These are phyloP conservation scores for Tethea ocularis DNA, from an alignment of 2,888 invertebrate species.

Conservation along the genomic window DNA sequence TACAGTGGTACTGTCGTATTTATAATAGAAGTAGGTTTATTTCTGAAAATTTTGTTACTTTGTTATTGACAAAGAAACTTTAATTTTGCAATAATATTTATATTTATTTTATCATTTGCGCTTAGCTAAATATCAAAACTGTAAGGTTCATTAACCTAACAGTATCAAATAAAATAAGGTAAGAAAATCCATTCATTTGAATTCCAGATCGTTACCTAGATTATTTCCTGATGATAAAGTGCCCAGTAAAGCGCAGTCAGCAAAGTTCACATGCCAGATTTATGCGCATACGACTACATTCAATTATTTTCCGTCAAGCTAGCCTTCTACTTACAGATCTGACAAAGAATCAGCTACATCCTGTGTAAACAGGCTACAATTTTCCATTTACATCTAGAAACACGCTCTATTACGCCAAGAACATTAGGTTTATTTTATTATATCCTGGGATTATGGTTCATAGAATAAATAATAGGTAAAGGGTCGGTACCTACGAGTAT, in stretches of 20 bases:
- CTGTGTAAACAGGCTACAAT: neutral
- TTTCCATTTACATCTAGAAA: neutral
- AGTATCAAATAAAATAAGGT: too few relatives aligned
- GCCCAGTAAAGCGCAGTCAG: neutral
- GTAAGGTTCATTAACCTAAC: too few relatives aligned
- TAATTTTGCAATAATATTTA: too few relatives aligned
- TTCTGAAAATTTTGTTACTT: too few relatives aligned
- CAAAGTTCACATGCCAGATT: neutral
- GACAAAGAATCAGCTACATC: neutral
- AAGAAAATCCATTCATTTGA: too few relatives aligned
- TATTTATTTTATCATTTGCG: too few relatives aligned
- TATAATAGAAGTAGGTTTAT: too few relatives aligned
- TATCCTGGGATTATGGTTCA: neutral
- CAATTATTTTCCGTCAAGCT: neutral
- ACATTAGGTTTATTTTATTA: neutral
- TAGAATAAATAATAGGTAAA: neutral
- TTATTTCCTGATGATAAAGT: neutral
- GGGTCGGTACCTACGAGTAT: too few relatives aligned
- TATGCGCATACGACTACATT: neutral
- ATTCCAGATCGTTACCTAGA: neutral
- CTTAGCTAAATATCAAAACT: too few relatives aligned
- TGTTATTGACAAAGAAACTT: too few relatives aligned
- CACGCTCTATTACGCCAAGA: neutral
- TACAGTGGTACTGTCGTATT: too few relatives aligned
- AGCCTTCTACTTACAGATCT: neutral